Evolutionary conservation across 2,888 invertebrate genomes (phyloP), one percentile per base, ranked within the genome.

Genomic region (Antitype chi): DNA sequence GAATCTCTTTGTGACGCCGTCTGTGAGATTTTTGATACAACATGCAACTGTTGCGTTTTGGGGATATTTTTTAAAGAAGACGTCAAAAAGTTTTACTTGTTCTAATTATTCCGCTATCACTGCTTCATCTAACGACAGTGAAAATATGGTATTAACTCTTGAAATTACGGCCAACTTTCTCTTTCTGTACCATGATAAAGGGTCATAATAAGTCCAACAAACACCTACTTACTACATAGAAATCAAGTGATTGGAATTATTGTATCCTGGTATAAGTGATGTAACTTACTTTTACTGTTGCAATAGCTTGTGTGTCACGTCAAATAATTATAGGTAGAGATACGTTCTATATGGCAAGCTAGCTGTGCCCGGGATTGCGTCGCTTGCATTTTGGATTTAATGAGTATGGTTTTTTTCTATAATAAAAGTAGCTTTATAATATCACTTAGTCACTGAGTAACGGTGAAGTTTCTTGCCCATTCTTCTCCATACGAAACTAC

Each of bases 1-100:
- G 70, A 85, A 84, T 87, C 81, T 84, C 84, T 87, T 88, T 77
- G 82, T 70, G 63, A 70, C 63, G 47, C 47, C 60, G 55, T 62
- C 68, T 82, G 60, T 53, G 38, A 68, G 43, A 53, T 63, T 66
- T 76, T 81, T 73, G 82, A 76, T 38, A 70, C 53, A 76, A 83
- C 67, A 25, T 11, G 49, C 13, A 66, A 67, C 68, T 80, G 76
- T 85, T 85, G 81, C 85, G n/a, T 55, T 84, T 69, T 60, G 3
- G 13, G n/a, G 11, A 8, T 32, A 47, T 28, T 60, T 47, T 55
- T 52, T 47, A 4, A 32, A 25, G 20, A 28, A 0, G 3, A 49
- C 15, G 25, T 28, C 2, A n/a, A 28, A 23, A 49, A 17, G 38
- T 43, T 72, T 64, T n/a, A 38, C 20, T 63, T 20, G 4, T 32